A percentile compares a stretch with the other conserved stretches of the same genome.
These are phyloP conservation scores for Mesembrinibis cayennensis DNA, from an alignment of 2,113 vertebrate genomes.

Conservation along the genomic window DNA sequence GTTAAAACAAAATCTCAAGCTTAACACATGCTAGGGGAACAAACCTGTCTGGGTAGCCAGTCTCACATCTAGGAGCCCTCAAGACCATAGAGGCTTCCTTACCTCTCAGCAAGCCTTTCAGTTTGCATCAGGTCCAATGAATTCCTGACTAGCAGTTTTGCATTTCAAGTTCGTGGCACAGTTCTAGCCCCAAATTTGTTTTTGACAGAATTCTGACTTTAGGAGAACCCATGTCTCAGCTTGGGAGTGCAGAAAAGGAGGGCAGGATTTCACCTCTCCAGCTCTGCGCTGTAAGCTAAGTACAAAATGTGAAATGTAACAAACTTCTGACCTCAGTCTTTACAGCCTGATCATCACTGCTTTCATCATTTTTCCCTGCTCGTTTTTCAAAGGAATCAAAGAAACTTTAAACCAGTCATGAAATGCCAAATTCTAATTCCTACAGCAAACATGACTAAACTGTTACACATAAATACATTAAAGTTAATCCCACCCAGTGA, in stretches of 20 bases:
- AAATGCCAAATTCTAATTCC: slow-evolving; percentile 1
- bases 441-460: not conserved
- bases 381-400: not conserved
- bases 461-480: not conserved
- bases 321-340: not conserved
- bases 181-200: not conserved
- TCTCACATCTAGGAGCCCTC: not conserved
- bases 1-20: not conserved
- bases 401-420: not conserved
- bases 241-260: not conserved
- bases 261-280: not conserved
- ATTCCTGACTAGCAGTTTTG: not conserved
- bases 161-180: not conserved
- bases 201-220: not conserved
- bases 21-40: not conserved
- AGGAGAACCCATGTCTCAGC: not conserved
- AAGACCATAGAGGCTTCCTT: not conserved
- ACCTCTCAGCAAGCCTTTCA: not conserved
- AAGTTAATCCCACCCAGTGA: not conserved
- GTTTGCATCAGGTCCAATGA: not conserved
- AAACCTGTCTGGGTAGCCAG: not conserved
- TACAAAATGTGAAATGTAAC: not conserved
- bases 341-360: not conserved
- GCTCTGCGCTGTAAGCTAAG: not conserved
- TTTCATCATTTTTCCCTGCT: not conserved